Evolutionary conservation across 1,140 invertebrate genomes (phyloP).

Genomic region (Drosophila pruinosa): DNA sequence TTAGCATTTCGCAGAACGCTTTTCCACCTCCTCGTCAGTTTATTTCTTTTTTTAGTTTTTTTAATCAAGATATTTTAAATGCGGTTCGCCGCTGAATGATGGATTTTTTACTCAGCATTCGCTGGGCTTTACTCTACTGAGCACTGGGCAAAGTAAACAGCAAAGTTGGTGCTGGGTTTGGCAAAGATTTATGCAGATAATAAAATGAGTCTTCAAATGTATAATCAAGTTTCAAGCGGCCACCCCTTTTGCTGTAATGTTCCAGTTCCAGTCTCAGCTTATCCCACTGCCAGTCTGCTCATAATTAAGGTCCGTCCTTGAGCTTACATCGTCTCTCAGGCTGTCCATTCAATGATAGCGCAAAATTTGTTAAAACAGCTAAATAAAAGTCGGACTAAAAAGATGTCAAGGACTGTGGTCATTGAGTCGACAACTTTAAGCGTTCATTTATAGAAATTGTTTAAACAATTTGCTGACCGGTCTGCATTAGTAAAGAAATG

Average conservation of each 20-base stretch:
- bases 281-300: conserved; percentile 20
- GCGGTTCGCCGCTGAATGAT: conserved; percentile 74
- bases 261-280: conserved; percentile 8
- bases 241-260: conserved; percentile 11
- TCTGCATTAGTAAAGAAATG: conserved; percentile 33
- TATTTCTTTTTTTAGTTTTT: conserved; percentile 53
- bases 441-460: conserved; percentile 1
- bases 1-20: conserved; percentile 56
- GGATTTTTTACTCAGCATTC: conserved; percentile 47
- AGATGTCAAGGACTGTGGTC: conserved; percentile 58
- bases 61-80: conserved; percentile 80
- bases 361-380: conserved; percentile 43
- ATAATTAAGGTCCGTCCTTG: conserved; percentile 71
- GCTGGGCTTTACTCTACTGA: background rate
- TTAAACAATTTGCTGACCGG: conserved; percentile 26
- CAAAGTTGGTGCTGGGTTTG: conserved; percentile 62
- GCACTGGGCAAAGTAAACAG: conserved; percentile 59
- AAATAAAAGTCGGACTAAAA: conserved; percentile 31
- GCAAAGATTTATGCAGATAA: conserved; percentile 78
- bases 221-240: conserved; percentile 66
- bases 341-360: conserved; percentile 36
- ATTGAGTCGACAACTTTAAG: conserved; percentile 18
- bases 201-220: conserved; percentile 79
- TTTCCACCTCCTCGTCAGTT: conserved; percentile 20
- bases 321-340: conserved; percentile 5